phyloP scores from a whole-genome alignment of 1,140 invertebrate genomes.

The Diuraphis noxia region DNA sequence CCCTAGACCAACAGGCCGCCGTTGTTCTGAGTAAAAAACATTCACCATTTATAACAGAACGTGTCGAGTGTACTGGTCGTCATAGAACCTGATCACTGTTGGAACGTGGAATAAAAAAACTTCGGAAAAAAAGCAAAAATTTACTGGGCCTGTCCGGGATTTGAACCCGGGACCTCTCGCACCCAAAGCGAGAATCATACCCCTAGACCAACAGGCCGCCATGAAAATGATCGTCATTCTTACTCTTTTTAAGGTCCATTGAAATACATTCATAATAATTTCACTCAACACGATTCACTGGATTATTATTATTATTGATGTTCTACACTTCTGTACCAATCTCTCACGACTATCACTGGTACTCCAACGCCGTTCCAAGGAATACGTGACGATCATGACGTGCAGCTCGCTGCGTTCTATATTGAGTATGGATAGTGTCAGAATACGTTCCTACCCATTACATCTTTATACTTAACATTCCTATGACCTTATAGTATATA shows the following conservation, averaged over 20 bases:
- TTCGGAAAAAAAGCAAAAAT: background rate
- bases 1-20: conserved; percentile 70
- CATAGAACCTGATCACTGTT: background rate
- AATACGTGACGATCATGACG: background rate
- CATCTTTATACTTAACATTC: no score
- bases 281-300: background rate
- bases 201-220: conserved; percentile 57
- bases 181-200: conserved; percentile 70
- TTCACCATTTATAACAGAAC: no score
- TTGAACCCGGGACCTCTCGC: conserved; percentile 80
- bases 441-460: background rate
- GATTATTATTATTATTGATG: background rate
- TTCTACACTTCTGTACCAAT: background rate
- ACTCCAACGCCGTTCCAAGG: background rate
- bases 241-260: background rate
- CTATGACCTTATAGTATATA: no score
- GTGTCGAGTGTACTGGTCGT: no score
- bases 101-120: background rate
- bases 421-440: background rate
- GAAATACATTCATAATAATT: background rate
- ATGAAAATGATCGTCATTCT: accelerated
- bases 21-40: background rate
- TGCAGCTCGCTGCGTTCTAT: background rate
- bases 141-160: conserved; percentile 62
- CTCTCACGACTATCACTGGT: background rate